A percentile compares a stretch with the other conserved stretches of the same genome.
Evolutionary conservation across 2,113 vertebrate genomes (phyloP).

Genomic region (Pongo pygmaeus): DNA sequence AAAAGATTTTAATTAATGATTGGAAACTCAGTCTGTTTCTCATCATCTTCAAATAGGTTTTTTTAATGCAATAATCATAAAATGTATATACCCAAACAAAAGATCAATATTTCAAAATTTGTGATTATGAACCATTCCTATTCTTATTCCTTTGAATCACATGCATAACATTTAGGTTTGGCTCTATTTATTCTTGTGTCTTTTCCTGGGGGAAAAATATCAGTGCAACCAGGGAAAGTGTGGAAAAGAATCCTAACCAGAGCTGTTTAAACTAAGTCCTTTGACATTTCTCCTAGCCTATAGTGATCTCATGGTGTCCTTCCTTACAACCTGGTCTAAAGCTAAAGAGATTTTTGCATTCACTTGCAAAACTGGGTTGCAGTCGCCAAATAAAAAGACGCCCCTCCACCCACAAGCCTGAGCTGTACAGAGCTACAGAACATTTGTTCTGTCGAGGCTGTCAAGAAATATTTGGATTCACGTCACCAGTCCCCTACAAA

Average conservation of each 20-base stretch:
- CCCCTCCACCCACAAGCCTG: not conserved
- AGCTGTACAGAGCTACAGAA: not conserved
- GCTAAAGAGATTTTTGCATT: not conserved
- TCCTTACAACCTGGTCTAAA: not conserved
- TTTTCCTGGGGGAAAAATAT: not conserved
- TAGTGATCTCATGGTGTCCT: not conserved
- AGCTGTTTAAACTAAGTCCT: not conserved
- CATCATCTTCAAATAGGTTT: not conserved
- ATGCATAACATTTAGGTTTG: not conserved
- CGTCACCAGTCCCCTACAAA: slow-evolving; percentile 47
- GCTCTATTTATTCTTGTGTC: not conserved
- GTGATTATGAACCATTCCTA: not conserved
- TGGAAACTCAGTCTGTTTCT: not conserved
- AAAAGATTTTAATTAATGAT: not conserved
- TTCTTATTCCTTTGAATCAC: not conserved
- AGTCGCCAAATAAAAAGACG: slow-evolving; percentile 3
- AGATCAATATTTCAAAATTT: not conserved
- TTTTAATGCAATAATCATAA: not conserved
- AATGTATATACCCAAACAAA: not conserved
- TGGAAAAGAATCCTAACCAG: not conserved
- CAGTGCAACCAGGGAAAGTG: not conserved
- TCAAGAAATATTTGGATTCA: slow-evolving; percentile 55
- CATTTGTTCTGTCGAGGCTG: not conserved
- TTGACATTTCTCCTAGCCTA: not conserved
- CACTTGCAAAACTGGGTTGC: not conserved